Percentiles rank a stretch among this genome's conserved stretches.
These are phyloP conservation scores for Lindbergichthys nudifrons DNA, from an alignment of 2,797 vertebrate genomes.

Conservation along the genomic window DNA sequence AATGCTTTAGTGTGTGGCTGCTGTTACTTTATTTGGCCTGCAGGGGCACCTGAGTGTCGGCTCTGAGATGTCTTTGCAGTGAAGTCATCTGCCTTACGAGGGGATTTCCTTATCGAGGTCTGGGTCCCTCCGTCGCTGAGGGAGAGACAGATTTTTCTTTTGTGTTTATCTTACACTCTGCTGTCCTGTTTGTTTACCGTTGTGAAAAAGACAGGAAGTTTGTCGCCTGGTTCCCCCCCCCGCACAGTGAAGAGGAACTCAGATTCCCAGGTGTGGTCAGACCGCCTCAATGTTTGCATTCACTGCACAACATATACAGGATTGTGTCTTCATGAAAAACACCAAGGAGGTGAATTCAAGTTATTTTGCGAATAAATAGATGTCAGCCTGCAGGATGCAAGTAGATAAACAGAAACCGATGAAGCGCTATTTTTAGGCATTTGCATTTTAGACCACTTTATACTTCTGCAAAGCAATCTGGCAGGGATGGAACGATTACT, in stretches of 20 bases:
- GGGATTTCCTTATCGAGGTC: conserved; percentile 82
- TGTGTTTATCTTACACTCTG: conserved; percentile 15
- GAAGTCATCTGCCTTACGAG: conserved; percentile 80
- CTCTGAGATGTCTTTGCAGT: conserved; percentile 76
- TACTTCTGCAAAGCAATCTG: too few relatives aligned
- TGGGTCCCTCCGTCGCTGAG: conserved; percentile 57
- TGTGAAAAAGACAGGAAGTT: neutral
- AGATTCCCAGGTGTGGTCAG: neutral
- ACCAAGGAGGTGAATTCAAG: neutral
- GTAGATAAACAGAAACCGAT: neutral
- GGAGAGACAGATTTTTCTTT: conserved; percentile 12
- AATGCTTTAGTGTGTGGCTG: conserved; percentile 14
- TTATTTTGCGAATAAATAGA: too few relatives aligned
- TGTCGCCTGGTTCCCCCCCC: neutral
- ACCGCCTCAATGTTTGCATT: neutral
- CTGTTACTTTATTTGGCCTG: conserved; percentile 38
- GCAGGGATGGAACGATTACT: too few relatives aligned
- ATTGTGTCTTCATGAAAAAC: too few relatives aligned
- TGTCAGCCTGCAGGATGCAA: neutral
- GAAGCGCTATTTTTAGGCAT: neutral
- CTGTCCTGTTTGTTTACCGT: conserved; percentile 40
- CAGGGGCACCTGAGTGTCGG: conserved; percentile 26
- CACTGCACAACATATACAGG: neutral
- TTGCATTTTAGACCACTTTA: too few relatives aligned
- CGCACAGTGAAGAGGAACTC: neutral